Percentiles rank a stretch among this genome's conserved stretches.
phyloP scores from a whole-genome alignment of 1,140 invertebrate species.

The Goniozus legneri region DNA sequence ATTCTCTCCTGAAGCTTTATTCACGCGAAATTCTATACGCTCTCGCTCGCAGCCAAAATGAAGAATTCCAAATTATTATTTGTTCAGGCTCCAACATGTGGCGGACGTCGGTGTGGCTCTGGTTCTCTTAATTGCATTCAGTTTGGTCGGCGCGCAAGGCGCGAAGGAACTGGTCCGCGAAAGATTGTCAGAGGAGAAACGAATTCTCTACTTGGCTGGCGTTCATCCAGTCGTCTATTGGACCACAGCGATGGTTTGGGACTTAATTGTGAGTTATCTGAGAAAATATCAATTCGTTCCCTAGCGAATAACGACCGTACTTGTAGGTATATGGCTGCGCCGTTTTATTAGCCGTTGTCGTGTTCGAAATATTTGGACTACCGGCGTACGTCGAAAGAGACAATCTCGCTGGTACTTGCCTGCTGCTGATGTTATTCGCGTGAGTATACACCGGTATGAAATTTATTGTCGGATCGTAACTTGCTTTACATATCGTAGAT shows the following conservation, averaged over 20 bases:
- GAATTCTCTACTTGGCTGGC: conserved; percentile 62
- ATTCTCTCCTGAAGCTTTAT: too few relatives aligned
- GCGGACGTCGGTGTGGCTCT: conserved; percentile 64
- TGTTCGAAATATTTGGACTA: conserved; percentile 62
- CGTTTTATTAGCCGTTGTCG: conserved; percentile 54
- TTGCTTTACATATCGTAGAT: too few relatives aligned
- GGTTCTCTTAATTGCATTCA: conserved; percentile 62
- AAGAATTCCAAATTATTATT: too few relatives aligned
- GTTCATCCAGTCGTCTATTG: conserved; percentile 60
- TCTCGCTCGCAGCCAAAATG: too few relatives aligned
- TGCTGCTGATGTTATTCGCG: conserved; percentile 61
- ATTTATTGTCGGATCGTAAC: too few relatives aligned
- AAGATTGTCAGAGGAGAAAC: conserved; percentile 58
- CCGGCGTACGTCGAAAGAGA: conserved; percentile 62
- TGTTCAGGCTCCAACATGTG: conserved; percentile 60
- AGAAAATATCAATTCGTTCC: too few relatives aligned
- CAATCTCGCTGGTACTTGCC: conserved; percentile 60
- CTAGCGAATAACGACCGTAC: too few relatives aligned
- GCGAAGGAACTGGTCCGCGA: conserved; percentile 61
- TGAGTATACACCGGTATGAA: conserved; percentile 30
- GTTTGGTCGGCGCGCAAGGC: conserved; percentile 59
- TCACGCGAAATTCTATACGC: too few relatives aligned
- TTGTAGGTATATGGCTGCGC: conserved; percentile 53
- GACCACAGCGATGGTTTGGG: conserved; percentile 60
- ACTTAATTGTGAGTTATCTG: conserved; percentile 54